Conservation (phyloP, 2,888 invertebrate species). For the Sisyra terminalis region DNA sequence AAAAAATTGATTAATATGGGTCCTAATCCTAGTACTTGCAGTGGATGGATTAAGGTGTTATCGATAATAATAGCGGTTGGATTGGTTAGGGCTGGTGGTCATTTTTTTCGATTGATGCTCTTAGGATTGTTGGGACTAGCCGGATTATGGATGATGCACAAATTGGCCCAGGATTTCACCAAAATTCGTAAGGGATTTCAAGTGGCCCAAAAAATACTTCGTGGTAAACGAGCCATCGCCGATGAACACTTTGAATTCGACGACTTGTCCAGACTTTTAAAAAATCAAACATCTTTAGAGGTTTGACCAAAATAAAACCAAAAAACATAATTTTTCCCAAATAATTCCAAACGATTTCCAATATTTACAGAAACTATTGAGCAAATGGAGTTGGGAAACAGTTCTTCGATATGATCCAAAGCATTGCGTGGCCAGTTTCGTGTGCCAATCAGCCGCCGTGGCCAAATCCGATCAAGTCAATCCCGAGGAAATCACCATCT, state of each 20-base stretch:
- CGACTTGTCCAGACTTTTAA: not conserved
- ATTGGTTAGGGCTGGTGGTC: slow-evolving; percentile 22
- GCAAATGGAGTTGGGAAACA: slow-evolving; percentile 20
- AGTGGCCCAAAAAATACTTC: not conserved
- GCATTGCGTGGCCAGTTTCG: slow-evolving; percentile 28
- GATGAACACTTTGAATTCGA: not conserved
- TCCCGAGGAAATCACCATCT: slow-evolving; percentile 19
- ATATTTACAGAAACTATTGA: slow-evolving; percentile 8
- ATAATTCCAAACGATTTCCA: too few species aligned
- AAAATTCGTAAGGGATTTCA: slow-evolving; percentile 16
- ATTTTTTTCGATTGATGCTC: slow-evolving; percentile 24
- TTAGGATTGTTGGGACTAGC: slow-evolving; percentile 27
- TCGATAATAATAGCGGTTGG: slow-evolving; percentile 16
- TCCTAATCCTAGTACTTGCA: not conserved
- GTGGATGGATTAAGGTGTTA: slow-evolving; percentile 14
- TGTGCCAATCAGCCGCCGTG: slow-evolving; percentile 26
- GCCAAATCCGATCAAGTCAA: slow-evolving; percentile 16
- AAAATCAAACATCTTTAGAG: not conserved
- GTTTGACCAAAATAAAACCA: not conserved
- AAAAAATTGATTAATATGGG: too few species aligned
- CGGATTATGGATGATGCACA: slow-evolving; percentile 30
- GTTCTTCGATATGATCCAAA: slow-evolving; percentile 25
- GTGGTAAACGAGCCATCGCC: not conserved
- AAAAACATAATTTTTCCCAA: not conserved
- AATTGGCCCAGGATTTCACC: slow-evolving; percentile 27